Evolutionary conservation across 2,797 vertebrate species (phyloP).

Genomic region (Anableps anableps): DNA sequence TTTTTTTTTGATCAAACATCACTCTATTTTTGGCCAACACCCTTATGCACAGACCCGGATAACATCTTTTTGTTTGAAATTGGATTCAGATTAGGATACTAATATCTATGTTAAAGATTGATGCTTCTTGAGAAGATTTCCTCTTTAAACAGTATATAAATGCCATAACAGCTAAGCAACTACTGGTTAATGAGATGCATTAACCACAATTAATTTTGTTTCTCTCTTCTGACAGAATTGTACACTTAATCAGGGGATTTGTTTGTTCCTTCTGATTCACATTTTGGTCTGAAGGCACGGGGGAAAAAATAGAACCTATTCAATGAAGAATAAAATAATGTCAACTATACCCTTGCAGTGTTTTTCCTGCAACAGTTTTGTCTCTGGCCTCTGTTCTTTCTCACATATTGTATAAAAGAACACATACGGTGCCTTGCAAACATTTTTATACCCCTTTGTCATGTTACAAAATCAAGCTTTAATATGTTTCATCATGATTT

Average conservation of each 20-base stretch:
- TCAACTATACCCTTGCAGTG: slow-evolving; percentile 60
- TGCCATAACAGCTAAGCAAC: slow-evolving; percentile 80
- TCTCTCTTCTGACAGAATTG: slow-evolving; percentile 79
- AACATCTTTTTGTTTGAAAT: slow-evolving; percentile 71
- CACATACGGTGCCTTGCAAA: neutral
- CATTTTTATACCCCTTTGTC: neutral
- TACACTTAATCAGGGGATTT: slow-evolving; percentile 79
- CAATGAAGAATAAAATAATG: slow-evolving; percentile 84
- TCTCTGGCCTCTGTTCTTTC: slow-evolving; percentile 7
- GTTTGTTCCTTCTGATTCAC: slow-evolving; percentile 82
- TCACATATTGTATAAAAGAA: neutral
- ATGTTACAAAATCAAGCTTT: neutral
- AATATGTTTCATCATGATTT: neutral
- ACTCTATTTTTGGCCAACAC: slow-evolving; percentile 72
- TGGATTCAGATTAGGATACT: slow-evolving; percentile 81
- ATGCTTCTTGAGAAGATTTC: slow-evolving; percentile 79
- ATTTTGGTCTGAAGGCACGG: slow-evolving; percentile 80
- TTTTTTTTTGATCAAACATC: slow-evolving; percentile 63
- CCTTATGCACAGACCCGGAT: slow-evolving; percentile 77
- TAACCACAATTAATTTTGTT: slow-evolving; percentile 75
- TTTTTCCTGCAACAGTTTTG: slow-evolving; percentile 47
- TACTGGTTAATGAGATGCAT: slow-evolving; percentile 71
- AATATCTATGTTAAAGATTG: slow-evolving; percentile 80
- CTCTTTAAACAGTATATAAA: slow-evolving; percentile 82
- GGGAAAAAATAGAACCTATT: slow-evolving; percentile 78